Evolutionary conservation across 2,113 vertebrate genomes (phyloP).

Genomic region (Macquaria ambigua): DNA sequence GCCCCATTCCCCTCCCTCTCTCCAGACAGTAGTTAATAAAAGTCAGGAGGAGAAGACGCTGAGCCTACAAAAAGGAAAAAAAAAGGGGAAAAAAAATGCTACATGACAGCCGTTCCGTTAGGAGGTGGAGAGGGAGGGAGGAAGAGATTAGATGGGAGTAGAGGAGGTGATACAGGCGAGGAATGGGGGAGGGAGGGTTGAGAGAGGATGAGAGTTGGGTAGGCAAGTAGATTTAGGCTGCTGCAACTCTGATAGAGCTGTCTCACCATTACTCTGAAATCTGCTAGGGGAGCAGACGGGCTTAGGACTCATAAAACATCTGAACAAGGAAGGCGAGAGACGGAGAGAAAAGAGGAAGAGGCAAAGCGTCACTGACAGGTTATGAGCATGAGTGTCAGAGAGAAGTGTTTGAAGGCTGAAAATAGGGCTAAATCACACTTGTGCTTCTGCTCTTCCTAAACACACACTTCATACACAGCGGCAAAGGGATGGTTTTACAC

Average conservation of each 20-base stretch:
- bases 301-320: slow-evolving; percentile 64
- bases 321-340: slow-evolving; percentile 48
- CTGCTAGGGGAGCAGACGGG: slow-evolving; percentile 42
- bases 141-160: slow-evolving; percentile 46
- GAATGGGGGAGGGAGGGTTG: slow-evolving; percentile 1
- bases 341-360: slow-evolving; percentile 45
- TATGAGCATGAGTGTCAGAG: slow-evolving; percentile 63
- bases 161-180: slow-evolving; percentile 46
- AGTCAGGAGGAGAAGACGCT: slow-evolving; percentile 49
- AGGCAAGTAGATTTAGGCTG: slow-evolving; percentile 61
- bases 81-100: slow-evolving; percentile 20
- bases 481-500: slow-evolving; percentile 35
- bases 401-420: slow-evolving; percentile 69
- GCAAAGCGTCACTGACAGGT: slow-evolving; percentile 63
- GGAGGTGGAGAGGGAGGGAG: slow-evolving; percentile 10
- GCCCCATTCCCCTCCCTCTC: not conserved
- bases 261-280: slow-evolving; percentile 58
- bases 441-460: slow-evolving; percentile 27
- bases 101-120: slow-evolving; percentile 41
- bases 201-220: slow-evolving; percentile 31
- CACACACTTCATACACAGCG: not conserved
- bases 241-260: slow-evolving; percentile 57
- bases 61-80: slow-evolving; percentile 7
- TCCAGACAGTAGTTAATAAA: slow-evolving; percentile 53
- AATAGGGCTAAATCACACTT: slow-evolving; percentile 63